Conservation (phyloP, 2,797 vertebrate genomes). For the Anniella stebbinsi region DNA sequence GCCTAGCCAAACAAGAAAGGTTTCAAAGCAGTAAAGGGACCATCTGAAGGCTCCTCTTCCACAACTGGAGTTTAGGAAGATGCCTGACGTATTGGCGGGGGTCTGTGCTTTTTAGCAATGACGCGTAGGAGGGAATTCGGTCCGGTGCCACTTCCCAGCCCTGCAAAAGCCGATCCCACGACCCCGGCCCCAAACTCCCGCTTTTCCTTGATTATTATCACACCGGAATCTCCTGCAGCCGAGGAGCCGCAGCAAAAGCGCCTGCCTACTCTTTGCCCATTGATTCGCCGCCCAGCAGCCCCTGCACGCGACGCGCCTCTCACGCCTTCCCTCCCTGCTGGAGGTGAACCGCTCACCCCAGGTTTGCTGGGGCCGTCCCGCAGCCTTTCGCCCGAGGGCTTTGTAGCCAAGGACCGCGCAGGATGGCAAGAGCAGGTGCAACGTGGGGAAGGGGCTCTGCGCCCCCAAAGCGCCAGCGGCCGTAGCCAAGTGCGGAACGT, state of each 20-base stretch:
- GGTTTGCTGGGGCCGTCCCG: slow-evolving; percentile 58
- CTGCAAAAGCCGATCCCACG: neutral
- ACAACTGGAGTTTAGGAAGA: too few species aligned
- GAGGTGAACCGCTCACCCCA: slow-evolving; percentile 71
- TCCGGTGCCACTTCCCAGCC: neutral
- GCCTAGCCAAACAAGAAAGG: neutral
- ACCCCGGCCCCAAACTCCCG: neutral
- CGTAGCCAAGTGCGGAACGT: fast-evolving
- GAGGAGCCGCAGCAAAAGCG: too few species aligned
- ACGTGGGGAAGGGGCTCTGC: neutral
- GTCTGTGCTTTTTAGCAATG: neutral
- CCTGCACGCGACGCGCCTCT: neutral
- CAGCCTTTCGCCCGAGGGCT: slow-evolving; percentile 54
- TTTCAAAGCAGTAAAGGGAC: neutral
- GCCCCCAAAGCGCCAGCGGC: neutral
- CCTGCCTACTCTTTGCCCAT: too few species aligned
- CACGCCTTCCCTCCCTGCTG: too few species aligned
- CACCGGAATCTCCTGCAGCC: too few species aligned
- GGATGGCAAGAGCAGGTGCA: fast-evolving
- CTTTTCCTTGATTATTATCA: neutral
- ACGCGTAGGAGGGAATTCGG: too few species aligned
- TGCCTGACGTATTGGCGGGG: too few species aligned
- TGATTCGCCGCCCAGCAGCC: neutral
- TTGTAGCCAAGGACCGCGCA: neutral
- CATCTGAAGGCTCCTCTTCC: neutral